Evolutionary conservation across 2,797 vertebrate species (phyloP).

Genomic region (Crenuchus spilurus): DNA sequence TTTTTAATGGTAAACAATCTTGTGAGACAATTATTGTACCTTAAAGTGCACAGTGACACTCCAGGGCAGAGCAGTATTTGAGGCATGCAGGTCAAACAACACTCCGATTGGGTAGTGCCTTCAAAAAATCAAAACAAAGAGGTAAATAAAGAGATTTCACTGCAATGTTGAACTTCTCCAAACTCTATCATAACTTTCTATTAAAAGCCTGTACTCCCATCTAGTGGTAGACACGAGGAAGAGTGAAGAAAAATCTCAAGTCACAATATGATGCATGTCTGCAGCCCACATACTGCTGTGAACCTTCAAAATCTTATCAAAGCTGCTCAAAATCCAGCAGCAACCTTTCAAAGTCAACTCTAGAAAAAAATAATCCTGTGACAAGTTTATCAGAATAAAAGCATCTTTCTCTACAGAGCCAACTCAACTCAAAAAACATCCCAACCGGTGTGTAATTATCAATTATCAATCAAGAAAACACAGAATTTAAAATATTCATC

Average conservation of each 20-base stretch:
- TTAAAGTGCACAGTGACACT: conserved; percentile 97
- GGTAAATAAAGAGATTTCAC: background rate
- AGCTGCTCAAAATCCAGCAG: too few relatives aligned
- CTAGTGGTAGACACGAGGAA: conserved; percentile 54
- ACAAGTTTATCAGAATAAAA: too few relatives aligned
- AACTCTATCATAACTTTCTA: background rate
- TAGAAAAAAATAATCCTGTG: too few relatives aligned
- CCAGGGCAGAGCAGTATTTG: conserved; percentile 94
- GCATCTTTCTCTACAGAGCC: too few relatives aligned
- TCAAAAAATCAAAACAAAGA: conserved; percentile 57
- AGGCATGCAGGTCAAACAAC: conserved; percentile 95
- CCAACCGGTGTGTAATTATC: too few relatives aligned
- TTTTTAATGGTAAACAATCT: background rate
- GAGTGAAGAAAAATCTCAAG: background rate
- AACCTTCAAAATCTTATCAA: too few relatives aligned
- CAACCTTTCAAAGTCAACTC: too few relatives aligned
- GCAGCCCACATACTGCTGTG: too few relatives aligned
- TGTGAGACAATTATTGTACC: conserved; percentile 72
- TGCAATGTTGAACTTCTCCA: background rate
- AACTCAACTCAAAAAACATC: too few relatives aligned
- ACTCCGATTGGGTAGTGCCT: conserved; percentile 98
- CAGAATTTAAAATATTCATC: too few relatives aligned
- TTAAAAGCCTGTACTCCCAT: conserved; percentile 52
- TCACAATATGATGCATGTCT: too few relatives aligned
- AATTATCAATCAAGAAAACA: too few relatives aligned